These are phyloP conservation scores for Rhopilema esculentum DNA, from an alignment of 30 jellyfish, hydroid and myxozoan genomes.

Conservation along the genomic window DNA sequence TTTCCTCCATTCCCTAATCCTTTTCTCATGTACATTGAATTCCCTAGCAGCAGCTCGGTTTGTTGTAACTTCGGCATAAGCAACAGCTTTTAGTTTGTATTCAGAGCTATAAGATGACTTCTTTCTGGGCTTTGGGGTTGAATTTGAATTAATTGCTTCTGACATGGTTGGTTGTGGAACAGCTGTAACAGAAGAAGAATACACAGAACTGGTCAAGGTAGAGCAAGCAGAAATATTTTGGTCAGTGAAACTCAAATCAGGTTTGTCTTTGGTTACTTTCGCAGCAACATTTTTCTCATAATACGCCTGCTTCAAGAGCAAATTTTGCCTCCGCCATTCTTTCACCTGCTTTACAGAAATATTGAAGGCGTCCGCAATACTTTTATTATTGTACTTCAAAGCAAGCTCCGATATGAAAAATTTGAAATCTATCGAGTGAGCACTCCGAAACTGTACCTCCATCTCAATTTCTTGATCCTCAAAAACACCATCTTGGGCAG, in stretches of 20 bases:
- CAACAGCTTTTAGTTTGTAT: constrained; percentile 66
- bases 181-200: constrained; percentile 8
- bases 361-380: constrained; percentile 53
- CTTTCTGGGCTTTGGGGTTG: constrained; percentile 45
- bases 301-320: constrained; percentile 66
- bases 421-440: constrained; percentile 67
- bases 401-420: constrained; percentile 66
- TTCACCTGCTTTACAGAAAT: constrained; percentile 23
- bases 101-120: constrained; percentile 67
- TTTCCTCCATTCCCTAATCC: constrained; percentile 75
- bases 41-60: constrained; percentile 76
- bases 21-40: constrained; percentile 62
- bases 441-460: constrained; percentile 42
- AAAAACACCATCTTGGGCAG: background rate
- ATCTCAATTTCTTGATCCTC: constrained; percentile 40
- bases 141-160: constrained; percentile 9
- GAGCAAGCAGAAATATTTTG: background rate
- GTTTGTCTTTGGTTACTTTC: background rate
- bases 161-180: constrained; percentile 37
- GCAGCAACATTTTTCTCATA: constrained; percentile 59
- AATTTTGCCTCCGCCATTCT: constrained; percentile 56
- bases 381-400: constrained; percentile 23
- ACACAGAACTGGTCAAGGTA: background rate
- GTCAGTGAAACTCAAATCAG: constrained; percentile 14
- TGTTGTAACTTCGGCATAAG: constrained; percentile 65